A percentile compares a stretch with the other conserved stretches of the same genome.
Conservation (phyloP, 2,113 vertebrate genomes). For the Mugil cephalus region DNA sequence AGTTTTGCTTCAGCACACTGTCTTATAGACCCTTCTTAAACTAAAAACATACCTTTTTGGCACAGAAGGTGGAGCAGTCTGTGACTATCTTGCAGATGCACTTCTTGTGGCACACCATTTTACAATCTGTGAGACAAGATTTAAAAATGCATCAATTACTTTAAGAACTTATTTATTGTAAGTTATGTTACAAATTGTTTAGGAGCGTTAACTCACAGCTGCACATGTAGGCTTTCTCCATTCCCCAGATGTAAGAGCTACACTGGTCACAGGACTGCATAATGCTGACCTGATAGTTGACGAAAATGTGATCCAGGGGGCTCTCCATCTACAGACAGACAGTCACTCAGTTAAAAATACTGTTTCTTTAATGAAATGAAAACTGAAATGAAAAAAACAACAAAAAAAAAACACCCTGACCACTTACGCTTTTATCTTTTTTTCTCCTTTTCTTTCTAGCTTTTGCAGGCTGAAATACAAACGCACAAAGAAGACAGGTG, state of each 20-base stretch:
- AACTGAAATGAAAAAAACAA: no score
- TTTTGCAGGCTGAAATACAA: conserved; percentile 87
- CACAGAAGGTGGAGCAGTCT: conserved; percentile 86
- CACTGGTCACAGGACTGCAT: conserved; percentile 97
- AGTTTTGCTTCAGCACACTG: neutral
- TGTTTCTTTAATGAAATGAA: neutral
- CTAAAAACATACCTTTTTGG: conserved; percentile 84
- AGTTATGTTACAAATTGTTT: neutral
- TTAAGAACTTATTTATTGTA: neutral
- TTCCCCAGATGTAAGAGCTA: conserved; percentile 95
- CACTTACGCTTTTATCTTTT: conserved; percentile 92
- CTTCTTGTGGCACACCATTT: conserved; percentile 97
- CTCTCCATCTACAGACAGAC: conserved; percentile 86
- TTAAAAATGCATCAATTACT: neutral
- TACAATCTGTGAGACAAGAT: conserved; percentile 87
- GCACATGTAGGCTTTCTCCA: conserved; percentile 98
- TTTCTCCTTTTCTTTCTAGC: conserved; percentile 95
- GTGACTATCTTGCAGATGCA: conserved; percentile 91
- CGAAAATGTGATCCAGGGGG: conserved; percentile 90
- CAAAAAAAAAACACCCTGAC: no score
- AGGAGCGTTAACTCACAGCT: conserved; percentile 86
- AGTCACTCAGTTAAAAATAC: conserved; percentile 11
- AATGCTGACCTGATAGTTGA: conserved; percentile 95
- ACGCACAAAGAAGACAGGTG: neutral
- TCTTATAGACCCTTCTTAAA: neutral